Conservation (phyloP, 2,113 vertebrate species). For the Amblyornis subalaris region DNA sequence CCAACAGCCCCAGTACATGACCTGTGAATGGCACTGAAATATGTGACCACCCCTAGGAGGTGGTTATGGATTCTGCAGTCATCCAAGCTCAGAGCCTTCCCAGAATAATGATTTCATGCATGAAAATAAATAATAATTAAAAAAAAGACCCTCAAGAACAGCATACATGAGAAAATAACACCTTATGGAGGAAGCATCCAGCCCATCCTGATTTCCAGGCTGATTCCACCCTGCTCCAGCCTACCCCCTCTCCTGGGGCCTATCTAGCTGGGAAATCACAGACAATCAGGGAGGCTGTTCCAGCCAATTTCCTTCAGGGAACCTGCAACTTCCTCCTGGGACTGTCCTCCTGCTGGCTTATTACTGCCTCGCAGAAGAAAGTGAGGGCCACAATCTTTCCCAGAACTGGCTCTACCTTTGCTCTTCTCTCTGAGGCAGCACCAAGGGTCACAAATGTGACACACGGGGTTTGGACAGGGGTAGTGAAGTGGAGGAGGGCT, state of each 20-base stretch:
- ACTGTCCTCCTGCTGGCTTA: not conserved
- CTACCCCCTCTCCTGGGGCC: constrained; percentile 11
- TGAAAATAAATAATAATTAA: not conserved
- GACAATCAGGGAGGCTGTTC: constrained; percentile 44
- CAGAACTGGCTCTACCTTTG: not conserved
- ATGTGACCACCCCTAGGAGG: not conserved
- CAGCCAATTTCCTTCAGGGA: constrained; percentile 58
- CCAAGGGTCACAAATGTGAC: not conserved
- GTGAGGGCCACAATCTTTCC: not conserved
- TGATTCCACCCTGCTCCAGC: constrained; percentile 29
- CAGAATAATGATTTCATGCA: not conserved
- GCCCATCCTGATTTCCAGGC: constrained; percentile 33
- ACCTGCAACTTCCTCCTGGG: constrained; percentile 51
- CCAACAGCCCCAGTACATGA: rapidly evolving
- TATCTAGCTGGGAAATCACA: constrained; percentile 52
- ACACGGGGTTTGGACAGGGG: not conserved
- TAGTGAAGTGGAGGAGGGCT: constrained; percentile 6
- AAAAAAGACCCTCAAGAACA: not conserved
- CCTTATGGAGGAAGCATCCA: constrained; percentile 6
- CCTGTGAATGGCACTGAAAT: not conserved
- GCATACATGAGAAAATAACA: not conserved
- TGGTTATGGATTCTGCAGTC: not conserved
- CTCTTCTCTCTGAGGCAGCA: not conserved
- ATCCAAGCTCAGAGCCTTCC: not conserved
- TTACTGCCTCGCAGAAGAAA: not conserved